These are phyloP conservation scores for Calameuta pallipes DNA, from an alignment of 2,888 invertebrate species.

Conservation along the genomic window DNA sequence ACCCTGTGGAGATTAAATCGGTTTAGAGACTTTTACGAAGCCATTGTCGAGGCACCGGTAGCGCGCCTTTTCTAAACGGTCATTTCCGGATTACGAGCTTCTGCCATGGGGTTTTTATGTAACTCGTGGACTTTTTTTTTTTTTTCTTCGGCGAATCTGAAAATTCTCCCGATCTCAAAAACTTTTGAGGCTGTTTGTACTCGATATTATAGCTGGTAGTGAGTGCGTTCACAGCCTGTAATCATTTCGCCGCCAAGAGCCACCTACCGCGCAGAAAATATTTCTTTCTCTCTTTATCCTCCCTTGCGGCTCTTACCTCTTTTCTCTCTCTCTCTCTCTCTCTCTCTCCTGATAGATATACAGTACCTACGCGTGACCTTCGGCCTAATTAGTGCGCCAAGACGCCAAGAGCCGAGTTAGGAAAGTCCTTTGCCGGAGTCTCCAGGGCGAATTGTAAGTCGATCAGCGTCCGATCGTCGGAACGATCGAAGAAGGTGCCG, in stretches of 20 bases:
- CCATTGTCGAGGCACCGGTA: neutral
- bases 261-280: conserved; percentile 55
- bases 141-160: neutral
- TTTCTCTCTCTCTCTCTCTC: neutral
- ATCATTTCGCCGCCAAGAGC: conserved; percentile 62
- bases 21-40: neutral
- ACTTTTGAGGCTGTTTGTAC: conserved; percentile 56
- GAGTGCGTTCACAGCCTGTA: conserved; percentile 57
- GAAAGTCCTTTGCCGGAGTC: neutral
- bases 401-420: neutral
- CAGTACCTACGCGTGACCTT: conserved; percentile 13
- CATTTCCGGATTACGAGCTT: conserved; percentile 48
- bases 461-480: neutral
- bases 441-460: neutral
- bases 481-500: neutral
- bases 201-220: conserved; percentile 57
- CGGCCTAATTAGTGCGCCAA: conserved; percentile 38
- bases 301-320: conserved; percentile 28
- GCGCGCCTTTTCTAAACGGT: conserved; percentile 35
- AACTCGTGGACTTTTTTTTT: neutral
- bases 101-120: neutral
- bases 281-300: conserved; percentile 20
- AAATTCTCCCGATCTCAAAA: conserved; percentile 13
- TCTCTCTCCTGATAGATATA: neutral
- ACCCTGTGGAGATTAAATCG: neutral